Base-by-base conservation (phyloP, 1,140 invertebrate species). In the Megathymus violae region DNA sequence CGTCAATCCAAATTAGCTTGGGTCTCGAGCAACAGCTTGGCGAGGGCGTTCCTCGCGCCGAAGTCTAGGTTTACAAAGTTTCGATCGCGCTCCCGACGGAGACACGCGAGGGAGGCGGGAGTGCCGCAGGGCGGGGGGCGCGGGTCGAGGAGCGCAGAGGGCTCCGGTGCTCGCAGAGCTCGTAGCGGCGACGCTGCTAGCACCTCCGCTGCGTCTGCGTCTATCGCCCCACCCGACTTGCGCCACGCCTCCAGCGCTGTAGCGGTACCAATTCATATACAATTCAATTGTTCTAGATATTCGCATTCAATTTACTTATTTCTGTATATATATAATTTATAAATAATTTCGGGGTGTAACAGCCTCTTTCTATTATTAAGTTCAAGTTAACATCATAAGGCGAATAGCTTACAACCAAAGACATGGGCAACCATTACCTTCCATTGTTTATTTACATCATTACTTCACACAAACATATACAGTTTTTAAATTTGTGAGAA, bases 111-210 rank as follows among this genome's bases (percentile, higher is more conserved):
- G 17, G 56, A 59, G 15, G 40, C 65, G 52, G 67, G 70, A 16
- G 43, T 41, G 1, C 38, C 63, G 56, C 10, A 56, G 31, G 9
- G 46, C 63, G 71, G 40, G 38, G 64, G 14, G 19, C 58, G 52
- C 11, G 51, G 19, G 51, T 41, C 19, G 25, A 65, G 36, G 47
- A 62, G 14, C 9, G 65, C 46, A 31, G 64, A 71, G 5, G 68
- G 62, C 17, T 34, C 63, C 40, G 63, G 70, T 94, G 94, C 65
- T 92, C 46, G 70, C 68, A 70, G 78, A 62, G 69, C 85, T 17
- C 76, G 22, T 92, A 93, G 34, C 86, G 15, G 94, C 94, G 96
- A 95, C 16, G 94, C 96, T 36, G 96, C 96, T 11, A 96, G 95
- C 51, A 97, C 95, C 86, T 44, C 34, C n/a, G 58, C 64, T 11